These are phyloP conservation scores for Stegostoma tigrinum DNA, from an alignment of 2,113 vertebrate species.

Conservation along the genomic window DNA sequence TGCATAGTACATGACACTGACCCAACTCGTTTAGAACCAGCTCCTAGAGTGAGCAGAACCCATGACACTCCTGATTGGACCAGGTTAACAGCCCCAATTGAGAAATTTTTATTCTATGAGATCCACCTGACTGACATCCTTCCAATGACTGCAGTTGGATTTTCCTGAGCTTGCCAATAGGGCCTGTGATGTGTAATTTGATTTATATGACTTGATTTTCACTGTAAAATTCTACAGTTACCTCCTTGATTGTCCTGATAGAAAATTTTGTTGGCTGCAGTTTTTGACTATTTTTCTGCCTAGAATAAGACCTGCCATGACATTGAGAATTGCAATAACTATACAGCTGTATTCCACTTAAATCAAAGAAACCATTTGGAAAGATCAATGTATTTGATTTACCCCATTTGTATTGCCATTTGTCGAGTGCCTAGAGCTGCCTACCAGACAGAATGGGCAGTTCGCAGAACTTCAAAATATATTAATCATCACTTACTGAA, in stretches of 20 bases:
- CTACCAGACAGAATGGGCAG: neutral
- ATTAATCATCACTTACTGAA: neutral
- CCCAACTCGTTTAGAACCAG: too few relatives aligned
- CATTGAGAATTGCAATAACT: neutral
- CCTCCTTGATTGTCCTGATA: neutral
- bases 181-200: neutral
- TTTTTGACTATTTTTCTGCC: neutral
- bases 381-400: neutral
- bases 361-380: neutral
- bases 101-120: too few relatives aligned
- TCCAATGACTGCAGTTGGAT: too few relatives aligned
- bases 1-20: too few relatives aligned
- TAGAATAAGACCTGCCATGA: neutral
- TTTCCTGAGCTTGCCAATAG: neutral
- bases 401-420: neutral
- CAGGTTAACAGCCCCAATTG: too few relatives aligned
- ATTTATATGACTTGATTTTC: neutral
- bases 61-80: too few relatives aligned
- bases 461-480: neutral
- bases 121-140: too few relatives aligned
- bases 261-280: neutral
- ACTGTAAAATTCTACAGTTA: neutral
- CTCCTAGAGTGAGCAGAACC: too few relatives aligned
- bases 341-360: neutral
- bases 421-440: neutral